Percentiles rank a stretch among this genome's conserved stretches.
These are phyloP conservation scores for Notiomystis cincta DNA, from an alignment of 2,113 vertebrate species.

Conservation along the genomic window DNA sequence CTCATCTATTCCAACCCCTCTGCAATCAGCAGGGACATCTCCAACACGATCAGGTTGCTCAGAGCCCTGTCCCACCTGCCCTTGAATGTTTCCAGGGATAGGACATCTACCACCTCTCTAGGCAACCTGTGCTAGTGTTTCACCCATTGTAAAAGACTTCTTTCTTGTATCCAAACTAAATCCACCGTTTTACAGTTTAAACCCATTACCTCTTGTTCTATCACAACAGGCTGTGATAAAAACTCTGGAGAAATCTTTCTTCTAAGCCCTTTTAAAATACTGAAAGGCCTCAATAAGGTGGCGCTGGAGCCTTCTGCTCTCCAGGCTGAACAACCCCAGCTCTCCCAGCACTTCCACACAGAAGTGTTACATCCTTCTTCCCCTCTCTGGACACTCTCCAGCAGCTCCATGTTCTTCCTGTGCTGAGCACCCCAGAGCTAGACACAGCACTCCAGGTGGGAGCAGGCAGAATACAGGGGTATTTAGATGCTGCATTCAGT, in stretches of 20 bases:
- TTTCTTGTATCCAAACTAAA: neutral
- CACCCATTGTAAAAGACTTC: neutral
- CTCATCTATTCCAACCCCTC: neutral
- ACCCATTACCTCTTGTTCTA: neutral
- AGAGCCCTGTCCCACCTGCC: neutral
- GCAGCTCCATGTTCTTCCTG: neutral
- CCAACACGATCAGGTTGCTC: neutral
- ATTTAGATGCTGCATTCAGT: neutral
- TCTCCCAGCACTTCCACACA: neutral
- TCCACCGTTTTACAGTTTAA: neutral
- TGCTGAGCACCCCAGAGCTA: neutral
- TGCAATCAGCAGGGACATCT: neutral
- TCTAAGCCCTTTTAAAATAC: neutral
- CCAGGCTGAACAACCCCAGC: neutral
- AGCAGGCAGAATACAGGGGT: neutral
- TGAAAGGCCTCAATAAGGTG: neutral
- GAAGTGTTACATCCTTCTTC: neutral
- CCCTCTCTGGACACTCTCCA: neutral
- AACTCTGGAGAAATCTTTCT: neutral
- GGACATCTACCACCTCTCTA: neutral
- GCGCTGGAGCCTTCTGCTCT: neutral
- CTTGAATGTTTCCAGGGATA: neutral
- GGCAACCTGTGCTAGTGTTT: neutral
- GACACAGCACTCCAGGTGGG: neutral
- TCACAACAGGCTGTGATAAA: neutral